Percentiles rank a stretch among this genome's conserved stretches.
Evolutionary conservation across 2,797 vertebrate genomes (phyloP).

Genomic region (Myioborus miniatus): DNA sequence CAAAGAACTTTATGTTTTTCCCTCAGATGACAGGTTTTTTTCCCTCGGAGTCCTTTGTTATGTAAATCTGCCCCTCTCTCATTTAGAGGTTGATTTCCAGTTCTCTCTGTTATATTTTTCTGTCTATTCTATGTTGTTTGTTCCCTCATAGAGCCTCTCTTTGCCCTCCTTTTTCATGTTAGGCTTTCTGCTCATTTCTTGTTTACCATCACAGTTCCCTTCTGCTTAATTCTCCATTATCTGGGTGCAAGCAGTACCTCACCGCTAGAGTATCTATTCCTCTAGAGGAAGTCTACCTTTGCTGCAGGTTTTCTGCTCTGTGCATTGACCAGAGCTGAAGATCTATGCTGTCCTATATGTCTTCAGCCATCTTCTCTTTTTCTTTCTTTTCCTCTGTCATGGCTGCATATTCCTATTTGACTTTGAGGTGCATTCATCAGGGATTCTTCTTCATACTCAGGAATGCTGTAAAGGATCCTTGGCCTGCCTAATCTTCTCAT

Average conservation of each 20-base stretch:
- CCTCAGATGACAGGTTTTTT: not conserved
- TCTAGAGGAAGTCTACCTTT: not conserved
- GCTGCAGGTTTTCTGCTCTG: not conserved
- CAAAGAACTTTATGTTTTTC: not conserved
- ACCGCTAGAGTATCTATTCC: not conserved
- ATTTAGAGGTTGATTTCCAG: not conserved
- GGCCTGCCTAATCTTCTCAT: not conserved
- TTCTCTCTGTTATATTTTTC: not conserved
- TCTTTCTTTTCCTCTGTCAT: not conserved
- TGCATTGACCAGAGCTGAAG: not conserved
- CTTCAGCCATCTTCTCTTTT: not conserved
- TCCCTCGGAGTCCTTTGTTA: not conserved
- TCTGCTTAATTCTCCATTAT: not conserved
- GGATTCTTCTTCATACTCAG: not conserved
- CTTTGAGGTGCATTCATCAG: not conserved
- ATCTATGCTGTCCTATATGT: not conserved
- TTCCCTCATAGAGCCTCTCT: not conserved
- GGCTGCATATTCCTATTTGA: not conserved
- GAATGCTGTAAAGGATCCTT: not conserved
- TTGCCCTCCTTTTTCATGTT: not conserved
- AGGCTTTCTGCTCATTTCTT: not conserved
- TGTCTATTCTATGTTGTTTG: not conserved
- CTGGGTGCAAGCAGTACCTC: not conserved
- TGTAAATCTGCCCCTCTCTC: not conserved
- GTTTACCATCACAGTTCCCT: not conserved